Evolutionary conservation across 2,113 vertebrate genomes (phyloP), one percentile per base, ranked within the genome.

Genomic region (Lucifuga dentata): DNA sequence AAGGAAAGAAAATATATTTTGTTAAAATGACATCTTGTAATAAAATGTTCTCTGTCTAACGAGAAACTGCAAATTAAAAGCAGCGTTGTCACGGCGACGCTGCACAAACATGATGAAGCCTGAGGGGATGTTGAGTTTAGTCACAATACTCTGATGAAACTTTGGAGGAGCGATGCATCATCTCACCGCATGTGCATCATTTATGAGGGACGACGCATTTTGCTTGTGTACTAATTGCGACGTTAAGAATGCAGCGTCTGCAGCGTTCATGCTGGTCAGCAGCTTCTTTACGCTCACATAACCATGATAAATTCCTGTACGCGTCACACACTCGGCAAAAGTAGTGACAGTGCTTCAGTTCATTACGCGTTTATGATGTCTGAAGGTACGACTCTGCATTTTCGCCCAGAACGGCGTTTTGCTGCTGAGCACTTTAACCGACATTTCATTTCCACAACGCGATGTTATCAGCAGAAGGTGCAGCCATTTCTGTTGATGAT

Each of bases 401-500:
- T 35, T 11, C 33, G 2, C 11, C 33, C 33, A 11, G 33, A 35
- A 35, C 20, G 33, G 32, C 12, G 38, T 23, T 36, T 13, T n/a
- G 53, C 17, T 40, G 19, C 33, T 9, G 16, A 19, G 55, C 46
- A 44, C 60, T 20, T 59, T 32, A n/a, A 40, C 24, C 40, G 46
- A 61, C 20, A 8, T 45, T 60, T 60, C 11, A 40, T 24, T 55
- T 61, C 23, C 21, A 46, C 60, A 61, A 17, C 2, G 1, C 16
- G 17, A 46, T 50, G 19, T 23, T 19, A 45, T 64, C 38, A 64
- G 60, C 17, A 50, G 10, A 19, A 56, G 55, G 61, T 56, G 49
- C 16, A 49, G 41, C 20, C 23, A 24, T 2, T 48, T 40, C 21
- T 44, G 13, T n/a, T 19, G 21, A 32, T 59, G 17, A 45, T 23